phyloP scores from a whole-genome alignment of 2,888 invertebrate species.

The Tuberolachnus salignus region DNA sequence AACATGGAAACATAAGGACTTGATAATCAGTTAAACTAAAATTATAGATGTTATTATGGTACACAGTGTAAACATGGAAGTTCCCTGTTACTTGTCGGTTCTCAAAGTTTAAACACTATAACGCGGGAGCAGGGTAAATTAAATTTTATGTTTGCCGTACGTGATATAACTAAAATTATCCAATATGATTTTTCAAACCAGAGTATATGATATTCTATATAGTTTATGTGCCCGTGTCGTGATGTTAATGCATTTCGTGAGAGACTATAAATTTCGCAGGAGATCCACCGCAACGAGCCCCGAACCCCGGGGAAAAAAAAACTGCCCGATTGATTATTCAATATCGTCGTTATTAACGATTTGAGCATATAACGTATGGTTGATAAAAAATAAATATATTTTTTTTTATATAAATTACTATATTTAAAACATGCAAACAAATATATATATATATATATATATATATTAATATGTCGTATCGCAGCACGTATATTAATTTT shows the following conservation, averaged over 20 bases:
- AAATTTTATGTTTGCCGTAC: conserved; percentile 41
- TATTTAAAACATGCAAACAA: too few species aligned
- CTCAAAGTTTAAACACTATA: neutral
- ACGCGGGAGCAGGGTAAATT: neutral
- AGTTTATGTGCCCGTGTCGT: neutral
- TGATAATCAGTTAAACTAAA: conserved; percentile 38
- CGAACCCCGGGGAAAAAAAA: neutral
- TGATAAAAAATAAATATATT: too few species aligned
- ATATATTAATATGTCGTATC: too few species aligned
- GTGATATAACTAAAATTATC: conserved; percentile 42
- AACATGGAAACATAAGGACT: neutral
- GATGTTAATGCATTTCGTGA: neutral
- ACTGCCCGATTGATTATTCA: neutral
- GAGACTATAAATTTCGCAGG: neutral
- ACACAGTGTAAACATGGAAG: conserved; percentile 9
- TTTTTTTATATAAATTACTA: too few species aligned
- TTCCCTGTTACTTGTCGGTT: conserved; percentile 4
- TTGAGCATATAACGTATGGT: neutral
- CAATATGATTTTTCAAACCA: conserved; percentile 6
- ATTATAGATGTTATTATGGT: conserved; percentile 34
- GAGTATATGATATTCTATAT: too few species aligned
- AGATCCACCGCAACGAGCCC: neutral
- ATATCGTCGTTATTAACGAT: neutral
- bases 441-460: too few species aligned
- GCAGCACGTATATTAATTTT: too few species aligned